These are phyloP conservation scores for Synodontis membranacea DNA, from an alignment of 2,113 vertebrate genomes.

Conservation along the genomic window DNA sequence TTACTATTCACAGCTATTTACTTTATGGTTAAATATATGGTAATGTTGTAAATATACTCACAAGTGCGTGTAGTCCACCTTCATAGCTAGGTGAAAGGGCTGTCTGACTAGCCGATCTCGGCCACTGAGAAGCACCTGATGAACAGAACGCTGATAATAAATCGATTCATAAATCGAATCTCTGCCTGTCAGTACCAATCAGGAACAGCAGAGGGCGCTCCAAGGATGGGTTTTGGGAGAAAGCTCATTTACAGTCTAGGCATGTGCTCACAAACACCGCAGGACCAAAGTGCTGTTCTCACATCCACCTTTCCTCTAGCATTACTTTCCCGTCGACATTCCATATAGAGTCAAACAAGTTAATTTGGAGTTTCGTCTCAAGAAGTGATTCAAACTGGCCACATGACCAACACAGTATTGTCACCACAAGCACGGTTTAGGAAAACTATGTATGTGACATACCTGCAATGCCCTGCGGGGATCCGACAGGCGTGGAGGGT, in stretches of 20 bases:
- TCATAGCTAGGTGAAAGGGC: constrained; percentile 91
- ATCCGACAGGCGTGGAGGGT: constrained; percentile 92
- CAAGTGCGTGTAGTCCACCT: constrained; percentile 87
- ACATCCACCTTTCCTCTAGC: neutral
- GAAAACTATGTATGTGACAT: constrained; percentile 22
- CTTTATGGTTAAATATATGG: neutral
- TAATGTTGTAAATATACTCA: constrained; percentile 62
- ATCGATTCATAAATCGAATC: too few species aligned
- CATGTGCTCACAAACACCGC: neutral
- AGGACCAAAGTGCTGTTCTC: neutral
- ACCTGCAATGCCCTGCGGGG: constrained; percentile 95
- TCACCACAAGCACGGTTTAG: neutral
- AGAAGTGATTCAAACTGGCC: neutral
- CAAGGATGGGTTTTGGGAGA: constrained; percentile 32
- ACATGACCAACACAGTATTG: neutral
- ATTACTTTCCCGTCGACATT: neutral
- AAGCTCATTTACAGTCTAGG: constrained; percentile 13
- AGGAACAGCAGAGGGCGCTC: constrained; percentile 69
- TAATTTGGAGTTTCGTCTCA: neutral
- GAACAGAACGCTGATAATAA: constrained; percentile 49
- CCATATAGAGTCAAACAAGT: neutral
- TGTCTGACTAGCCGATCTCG: constrained; percentile 80
- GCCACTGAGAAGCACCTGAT: constrained; percentile 91
- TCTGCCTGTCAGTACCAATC: constrained; percentile 12
- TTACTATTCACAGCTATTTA: neutral